Evolutionary conservation across 2,797 vertebrate species (phyloP).

Genomic region (Bryconaethiops microstoma): DNA sequence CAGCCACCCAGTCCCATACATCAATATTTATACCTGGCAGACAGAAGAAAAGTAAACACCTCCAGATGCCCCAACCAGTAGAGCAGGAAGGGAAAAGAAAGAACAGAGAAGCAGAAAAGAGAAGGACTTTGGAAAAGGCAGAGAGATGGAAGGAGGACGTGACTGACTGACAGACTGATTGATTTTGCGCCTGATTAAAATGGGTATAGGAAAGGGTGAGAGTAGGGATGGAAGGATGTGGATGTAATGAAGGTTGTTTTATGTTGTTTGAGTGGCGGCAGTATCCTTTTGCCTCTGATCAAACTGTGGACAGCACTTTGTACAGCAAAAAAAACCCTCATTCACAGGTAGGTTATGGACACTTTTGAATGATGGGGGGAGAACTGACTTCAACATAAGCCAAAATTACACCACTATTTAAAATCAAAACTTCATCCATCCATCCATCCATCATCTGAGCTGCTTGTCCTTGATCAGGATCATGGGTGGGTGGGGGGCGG

Average conservation of each 20-base stretch:
- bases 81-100: background rate
- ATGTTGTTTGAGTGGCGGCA: conserved; percentile 25
- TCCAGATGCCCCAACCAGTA: conserved; percentile 17
- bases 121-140: conserved; percentile 40
- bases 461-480: no score
- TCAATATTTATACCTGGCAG: conserved; percentile 53
- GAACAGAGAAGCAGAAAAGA: conserved; percentile 9
- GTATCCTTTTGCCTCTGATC: conserved; percentile 15
- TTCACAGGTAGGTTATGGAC: no score
- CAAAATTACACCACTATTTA: no score
- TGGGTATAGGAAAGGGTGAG: background rate
- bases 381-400: no score
- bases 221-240: conserved; percentile 11
- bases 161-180: conserved; percentile 40
- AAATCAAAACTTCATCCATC: no score
- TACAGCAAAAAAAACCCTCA: background rate
- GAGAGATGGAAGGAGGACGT: conserved; percentile 45
- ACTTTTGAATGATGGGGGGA: no score
- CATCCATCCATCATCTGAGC: no score
- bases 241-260: conserved; percentile 17
- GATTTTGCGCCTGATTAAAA: conserved; percentile 40
- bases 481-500: no score
- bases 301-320: background rate
- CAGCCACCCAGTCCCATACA: conserved; percentile 26
- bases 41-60: conserved; percentile 42